Percentiles rank a stretch among this genome's conserved stretches.
These are phyloP conservation scores for Tenthredo distinguenda DNA, from an alignment of 2,888 invertebrate genomes.

Conservation along the genomic window DNA sequence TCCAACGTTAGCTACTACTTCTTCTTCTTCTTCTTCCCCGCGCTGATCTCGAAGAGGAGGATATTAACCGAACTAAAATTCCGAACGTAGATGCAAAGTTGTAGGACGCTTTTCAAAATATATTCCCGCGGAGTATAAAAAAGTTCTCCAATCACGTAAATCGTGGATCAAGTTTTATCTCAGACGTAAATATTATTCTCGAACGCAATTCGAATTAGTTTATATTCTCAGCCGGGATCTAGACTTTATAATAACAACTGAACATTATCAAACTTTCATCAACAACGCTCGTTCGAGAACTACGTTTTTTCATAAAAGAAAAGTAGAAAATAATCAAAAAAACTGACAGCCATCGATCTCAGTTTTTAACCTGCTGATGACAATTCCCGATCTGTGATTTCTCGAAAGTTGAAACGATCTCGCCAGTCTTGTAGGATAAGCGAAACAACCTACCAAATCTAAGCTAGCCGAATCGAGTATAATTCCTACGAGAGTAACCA, in stretches of 20 bases:
- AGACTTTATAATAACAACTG: background rate
- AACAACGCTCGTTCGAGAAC: background rate
- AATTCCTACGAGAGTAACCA: conserved; percentile 52
- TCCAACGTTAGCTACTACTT: conserved; percentile 65
- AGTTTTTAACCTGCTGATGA: background rate
- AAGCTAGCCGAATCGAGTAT: conserved; percentile 33
- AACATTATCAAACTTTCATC: background rate
- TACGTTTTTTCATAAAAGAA: background rate
- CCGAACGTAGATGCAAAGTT: conserved; percentile 53
- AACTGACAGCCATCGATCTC: background rate
- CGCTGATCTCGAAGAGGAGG: conserved; percentile 56
- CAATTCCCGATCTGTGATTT: background rate
- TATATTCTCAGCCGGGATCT: background rate
- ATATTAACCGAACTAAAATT: conserved; percentile 59
- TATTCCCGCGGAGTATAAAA: conserved; percentile 35
- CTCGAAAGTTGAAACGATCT: conserved; percentile 44
- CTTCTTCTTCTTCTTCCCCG: conserved; percentile 57
- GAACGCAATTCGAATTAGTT: background rate
- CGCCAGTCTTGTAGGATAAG: background rate
- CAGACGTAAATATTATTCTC: conserved; percentile 38
- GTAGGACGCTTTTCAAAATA: conserved; percentile 16
- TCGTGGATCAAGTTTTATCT: conserved; percentile 36
- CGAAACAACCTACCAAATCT: conserved; percentile 21
- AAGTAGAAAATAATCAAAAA: background rate
- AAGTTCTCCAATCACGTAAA: conserved; percentile 48